Evolutionary conservation across 2,113 vertebrate genomes (phyloP).

Genomic region (Phrynocephalus versicolor): DNA sequence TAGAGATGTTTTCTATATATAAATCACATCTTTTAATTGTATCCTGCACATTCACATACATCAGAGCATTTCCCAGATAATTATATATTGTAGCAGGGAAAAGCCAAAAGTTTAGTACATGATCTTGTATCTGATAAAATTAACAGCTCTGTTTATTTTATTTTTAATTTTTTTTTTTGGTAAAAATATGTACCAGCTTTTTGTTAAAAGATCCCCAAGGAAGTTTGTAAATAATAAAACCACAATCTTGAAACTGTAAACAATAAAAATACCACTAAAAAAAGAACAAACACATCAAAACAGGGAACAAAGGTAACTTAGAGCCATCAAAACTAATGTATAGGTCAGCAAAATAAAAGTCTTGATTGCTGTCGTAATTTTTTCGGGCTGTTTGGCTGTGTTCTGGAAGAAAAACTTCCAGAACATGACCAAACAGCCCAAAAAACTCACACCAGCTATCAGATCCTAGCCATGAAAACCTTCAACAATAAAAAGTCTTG

Average conservation of each 20-base stretch:
- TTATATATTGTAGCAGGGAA: neutral
- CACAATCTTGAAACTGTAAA: neutral
- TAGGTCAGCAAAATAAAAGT: too few relatives aligned
- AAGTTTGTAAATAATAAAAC: neutral
- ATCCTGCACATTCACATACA: neutral
- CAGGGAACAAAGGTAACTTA: neutral
- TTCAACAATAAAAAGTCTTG: too few relatives aligned
- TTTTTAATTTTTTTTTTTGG: neutral
- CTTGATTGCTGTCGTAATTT: too few relatives aligned
- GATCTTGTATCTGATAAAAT: neutral
- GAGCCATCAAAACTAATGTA: too few relatives aligned
- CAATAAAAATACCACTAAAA: neutral
- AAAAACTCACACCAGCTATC: too few relatives aligned
- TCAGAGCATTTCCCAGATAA: neutral
- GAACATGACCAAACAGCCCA: too few relatives aligned
- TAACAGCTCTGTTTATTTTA: neutral
- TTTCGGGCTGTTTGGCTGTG: too few relatives aligned
- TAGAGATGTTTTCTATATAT: neutral
- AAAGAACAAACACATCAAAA: neutral
- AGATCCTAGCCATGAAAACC: too few relatives aligned
- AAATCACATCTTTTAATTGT: neutral
- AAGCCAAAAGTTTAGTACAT: neutral
- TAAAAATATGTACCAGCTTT: neutral
- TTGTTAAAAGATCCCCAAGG: neutral
- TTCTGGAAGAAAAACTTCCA: too few relatives aligned